These are phyloP conservation scores for Oopsacas minuta DNA, from an alignment of 37 sponge, comb jelly and placozoan genomes.

Conservation along the genomic window DNA sequence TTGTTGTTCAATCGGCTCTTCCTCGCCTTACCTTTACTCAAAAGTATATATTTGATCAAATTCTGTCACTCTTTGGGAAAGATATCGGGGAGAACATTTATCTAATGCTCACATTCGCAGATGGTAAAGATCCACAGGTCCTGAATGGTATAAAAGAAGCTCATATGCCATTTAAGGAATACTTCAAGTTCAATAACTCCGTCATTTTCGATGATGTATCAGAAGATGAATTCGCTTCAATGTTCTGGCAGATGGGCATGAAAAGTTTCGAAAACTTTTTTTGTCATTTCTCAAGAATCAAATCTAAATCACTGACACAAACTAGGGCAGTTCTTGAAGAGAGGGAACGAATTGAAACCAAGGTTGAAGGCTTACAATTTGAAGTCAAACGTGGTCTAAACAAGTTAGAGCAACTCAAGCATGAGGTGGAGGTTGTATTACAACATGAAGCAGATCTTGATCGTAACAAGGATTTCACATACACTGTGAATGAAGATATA, in stretches of 20 bases:
- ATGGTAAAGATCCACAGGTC: constrained; percentile 34
- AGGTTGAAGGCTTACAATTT: neutral
- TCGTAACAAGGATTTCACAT: constrained; percentile 40
- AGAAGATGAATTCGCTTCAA: neutral
- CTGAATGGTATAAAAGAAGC: constrained; percentile 31
- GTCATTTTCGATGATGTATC: constrained; percentile 22
- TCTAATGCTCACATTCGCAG: constrained; percentile 41
- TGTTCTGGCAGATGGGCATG: constrained; percentile 18
- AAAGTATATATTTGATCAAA: constrained; percentile 38
- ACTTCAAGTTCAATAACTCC: constrained; percentile 49
- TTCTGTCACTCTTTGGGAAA: constrained; percentile 42
- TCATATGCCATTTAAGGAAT: neutral
- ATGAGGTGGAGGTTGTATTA: constrained; percentile 30
- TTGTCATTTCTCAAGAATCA: neutral
- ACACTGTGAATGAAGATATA: constrained; percentile 21
- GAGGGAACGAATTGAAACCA: neutral
- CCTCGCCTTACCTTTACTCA: constrained; percentile 35
- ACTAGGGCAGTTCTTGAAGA: neutral
- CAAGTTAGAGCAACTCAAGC: constrained; percentile 19
- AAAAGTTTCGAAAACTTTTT: neutral
- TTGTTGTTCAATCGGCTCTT: constrained; percentile 35
- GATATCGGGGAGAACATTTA: constrained; percentile 36
- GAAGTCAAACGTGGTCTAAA: neutral
- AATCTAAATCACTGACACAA: neutral
- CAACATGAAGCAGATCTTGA: constrained; percentile 29